phyloP scores from a whole-genome alignment of 2,888 invertebrate genomes.

The Lottia scabra region DNA sequence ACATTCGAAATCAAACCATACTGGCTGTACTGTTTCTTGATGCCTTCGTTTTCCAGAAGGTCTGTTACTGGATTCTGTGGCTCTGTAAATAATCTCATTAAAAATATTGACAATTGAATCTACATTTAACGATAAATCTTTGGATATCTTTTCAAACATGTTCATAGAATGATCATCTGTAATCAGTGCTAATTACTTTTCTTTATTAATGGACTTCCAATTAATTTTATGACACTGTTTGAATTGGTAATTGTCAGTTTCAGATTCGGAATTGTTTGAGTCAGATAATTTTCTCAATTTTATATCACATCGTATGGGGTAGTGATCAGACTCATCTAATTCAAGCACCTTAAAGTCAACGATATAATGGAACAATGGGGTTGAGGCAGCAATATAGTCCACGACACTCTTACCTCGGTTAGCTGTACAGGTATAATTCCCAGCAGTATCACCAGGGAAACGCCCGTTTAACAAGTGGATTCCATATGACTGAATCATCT shows the following conservation, averaged over 20 bases:
- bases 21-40: neutral
- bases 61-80: too few relatives aligned
- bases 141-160: neutral
- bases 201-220: too few relatives aligned
- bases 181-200: too few relatives aligned
- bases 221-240: too few relatives aligned
- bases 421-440: neutral
- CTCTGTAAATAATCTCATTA: constrained; percentile 1
- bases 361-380: neutral
- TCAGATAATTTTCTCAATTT: neutral
- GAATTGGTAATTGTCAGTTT: too few relatives aligned
- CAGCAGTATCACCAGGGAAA: neutral
- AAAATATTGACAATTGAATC: neutral
- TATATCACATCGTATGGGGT: neutral
- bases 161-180: neutral
- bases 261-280: too few relatives aligned
- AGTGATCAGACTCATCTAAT: neutral
- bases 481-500: too few relatives aligned
- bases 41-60: neutral
- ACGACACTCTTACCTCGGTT: constrained; percentile 1
- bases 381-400: neutral
- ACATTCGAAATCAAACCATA: neutral
- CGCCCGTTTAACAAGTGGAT: too few relatives aligned
- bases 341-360: neutral
- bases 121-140: neutral